phyloP scores from a whole-genome alignment of 1,140 invertebrate species.

The Apis cerana region DNA sequence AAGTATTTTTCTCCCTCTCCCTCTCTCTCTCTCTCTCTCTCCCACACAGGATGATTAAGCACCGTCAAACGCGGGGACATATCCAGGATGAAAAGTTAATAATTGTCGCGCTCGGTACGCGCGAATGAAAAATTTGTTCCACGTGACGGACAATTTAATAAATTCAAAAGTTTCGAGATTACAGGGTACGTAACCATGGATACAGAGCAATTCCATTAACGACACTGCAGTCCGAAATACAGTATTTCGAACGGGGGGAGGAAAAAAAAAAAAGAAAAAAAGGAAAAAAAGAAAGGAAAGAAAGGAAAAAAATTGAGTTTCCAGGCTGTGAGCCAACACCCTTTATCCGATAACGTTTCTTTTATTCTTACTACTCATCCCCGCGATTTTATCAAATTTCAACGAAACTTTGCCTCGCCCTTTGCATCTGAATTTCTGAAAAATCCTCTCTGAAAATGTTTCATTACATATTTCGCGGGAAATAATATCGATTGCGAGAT shows the following conservation, averaged over 20 bases:
- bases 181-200: not conserved
- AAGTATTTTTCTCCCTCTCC: not conserved
- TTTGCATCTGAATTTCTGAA: no score
- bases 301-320: conserved; percentile 12
- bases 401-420: no score
- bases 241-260: conserved; percentile 10
- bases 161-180: conserved; percentile 47
- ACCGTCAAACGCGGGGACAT: not conserved
- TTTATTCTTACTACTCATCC: not conserved
- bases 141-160: conserved; percentile 41
- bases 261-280: no score
- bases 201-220: conserved; percentile 56
- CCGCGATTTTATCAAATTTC: no score
- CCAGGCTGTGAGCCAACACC: conserved; percentile 13
- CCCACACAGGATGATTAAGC: conserved; percentile 1
- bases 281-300: no score
- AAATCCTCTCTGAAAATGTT: no score
- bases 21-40: not conserved
- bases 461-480: no score
- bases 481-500: no score
- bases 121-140: conserved; percentile 24
- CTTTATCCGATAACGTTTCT: conserved; percentile 5
- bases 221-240: conserved; percentile 21
- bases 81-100: not conserved
- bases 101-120: conserved; percentile 4